Evolutionary conservation across 2,888 invertebrate species (phyloP), one percentile per base, ranked within the genome.

Genomic region (Torymus auratus): DNA sequence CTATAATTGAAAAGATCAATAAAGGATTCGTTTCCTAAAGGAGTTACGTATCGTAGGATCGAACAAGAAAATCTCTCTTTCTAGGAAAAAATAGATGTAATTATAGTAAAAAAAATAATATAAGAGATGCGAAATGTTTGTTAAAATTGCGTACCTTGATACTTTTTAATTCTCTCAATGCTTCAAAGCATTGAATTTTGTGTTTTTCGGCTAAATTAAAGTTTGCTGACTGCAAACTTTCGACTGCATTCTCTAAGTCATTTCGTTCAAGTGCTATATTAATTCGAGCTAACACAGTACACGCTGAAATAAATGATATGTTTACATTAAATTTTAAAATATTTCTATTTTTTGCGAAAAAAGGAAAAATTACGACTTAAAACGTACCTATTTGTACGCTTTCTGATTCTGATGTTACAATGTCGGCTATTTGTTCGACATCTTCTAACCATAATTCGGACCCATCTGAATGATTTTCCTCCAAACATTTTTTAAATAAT

Each of bases 371-470:
- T 65, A 86, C 4, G 92, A 1, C 20, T 86, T 17, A 92, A 91
- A n/a, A 79, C 52, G 28, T 56, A 84, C 89, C 87, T 62, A 83
- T 90, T 85, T 93, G 92, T 1, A 92, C 93, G 86, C 91, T 91
- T 62, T 90, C 84, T 12, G 92, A 92, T 88, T 94, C 93, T 13
- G 87, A 84, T 75, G 91, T 90, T 5, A 93, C 93, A 70, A 84
- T 76, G 78, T 91, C 88, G 50, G 93, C 88, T 74, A 92, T 89
- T 55, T 91, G 89, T 77, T 92, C 89, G 75, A 94, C 92, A 85
- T 94, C 94, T 81, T 94, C 93, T 69, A 93, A 89, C 93, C 94
- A 94, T 7, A 94, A 89, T 82, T 93, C 93, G 82, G 92, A 92
- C 17, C 92, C 92, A 84, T 93, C 93, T 1, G 84, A 72, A 79